phyloP scores from a whole-genome alignment of 1,140 invertebrate genomes.

The Hyphantria cunea region DNA sequence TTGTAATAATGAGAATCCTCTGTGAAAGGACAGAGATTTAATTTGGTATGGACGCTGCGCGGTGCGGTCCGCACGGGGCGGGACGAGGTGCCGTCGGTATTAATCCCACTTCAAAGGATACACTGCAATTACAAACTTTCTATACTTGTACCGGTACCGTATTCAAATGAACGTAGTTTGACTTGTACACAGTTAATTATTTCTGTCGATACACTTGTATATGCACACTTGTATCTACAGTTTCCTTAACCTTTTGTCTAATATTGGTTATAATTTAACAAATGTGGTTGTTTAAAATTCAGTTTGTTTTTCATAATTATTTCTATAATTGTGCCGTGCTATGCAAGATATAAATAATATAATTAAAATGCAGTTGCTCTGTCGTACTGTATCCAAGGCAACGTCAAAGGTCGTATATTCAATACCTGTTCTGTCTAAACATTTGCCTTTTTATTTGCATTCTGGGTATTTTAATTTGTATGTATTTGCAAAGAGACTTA shows the following conservation, averaged over 20 bases:
- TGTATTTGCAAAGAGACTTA: too few species aligned
- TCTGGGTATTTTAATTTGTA: too few species aligned
- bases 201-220: not conserved
- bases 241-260: not conserved
- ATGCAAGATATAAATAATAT: too few species aligned
- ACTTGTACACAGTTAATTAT: slow-evolving; percentile 30
- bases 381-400: too few species aligned
- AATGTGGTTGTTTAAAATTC: too few species aligned
- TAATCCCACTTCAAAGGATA: slow-evolving; percentile 77
- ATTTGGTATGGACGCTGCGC: slow-evolving; percentile 55
- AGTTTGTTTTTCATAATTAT: too few species aligned
- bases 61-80: slow-evolving; percentile 41
- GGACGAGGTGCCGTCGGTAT: slow-evolving; percentile 49
- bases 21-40: slow-evolving; percentile 66
- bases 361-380: too few species aligned
- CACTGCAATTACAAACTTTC: slow-evolving; percentile 56
- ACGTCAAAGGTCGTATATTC: too few species aligned
- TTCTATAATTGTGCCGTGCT: too few species aligned
- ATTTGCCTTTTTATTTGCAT: too few species aligned
- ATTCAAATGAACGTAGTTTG: slow-evolving; percentile 38
- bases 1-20: slow-evolving; percentile 67
- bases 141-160: slow-evolving; percentile 25
- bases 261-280: too few species aligned
- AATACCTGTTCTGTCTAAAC: too few species aligned
- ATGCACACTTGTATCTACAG: slow-evolving; percentile 7